These are phyloP conservation scores for Ophion costatus DNA, from an alignment of 2,888 invertebrate species.

Conservation along the genomic window DNA sequence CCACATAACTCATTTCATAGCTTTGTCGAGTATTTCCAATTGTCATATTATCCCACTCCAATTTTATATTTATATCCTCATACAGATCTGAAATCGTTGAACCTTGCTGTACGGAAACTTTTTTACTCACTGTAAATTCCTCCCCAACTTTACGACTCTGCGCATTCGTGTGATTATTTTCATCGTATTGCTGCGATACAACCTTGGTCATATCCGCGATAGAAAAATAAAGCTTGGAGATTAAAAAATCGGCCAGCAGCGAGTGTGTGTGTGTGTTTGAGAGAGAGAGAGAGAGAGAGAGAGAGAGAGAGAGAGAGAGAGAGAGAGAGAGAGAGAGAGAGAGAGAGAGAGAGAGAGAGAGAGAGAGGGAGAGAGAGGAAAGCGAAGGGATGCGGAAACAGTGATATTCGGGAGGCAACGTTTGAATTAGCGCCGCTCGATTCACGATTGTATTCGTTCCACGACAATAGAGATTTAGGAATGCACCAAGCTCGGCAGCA, in stretches of 20 bases:
- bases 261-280: too few relatives aligned
- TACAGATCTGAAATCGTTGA: background rate
- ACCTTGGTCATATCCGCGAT: background rate
- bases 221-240: background rate
- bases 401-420: slow-evolving; percentile 43
- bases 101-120: background rate
- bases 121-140: background rate
- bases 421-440: slow-evolving; percentile 42
- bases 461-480: slow-evolving; percentile 78
- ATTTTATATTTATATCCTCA: too few relatives aligned
- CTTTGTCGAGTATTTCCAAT: too few relatives aligned
- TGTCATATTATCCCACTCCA: too few relatives aligned
- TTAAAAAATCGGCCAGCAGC: background rate
- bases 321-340: slow-evolving; percentile 4
- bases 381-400: slow-evolving; percentile 5
- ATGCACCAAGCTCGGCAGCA: slow-evolving; percentile 72
- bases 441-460: slow-evolving; percentile 71
- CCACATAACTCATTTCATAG: too few relatives aligned
- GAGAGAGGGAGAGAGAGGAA: background rate
- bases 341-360: background rate
- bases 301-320: slow-evolving; percentile 6
- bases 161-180: background rate
- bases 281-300: background rate
- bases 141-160: background rate
- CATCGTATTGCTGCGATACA: background rate